These are phyloP conservation scores for Stratiolaelaps scimitus DNA, from an alignment of 1,140 invertebrate genomes.

Conservation along the genomic window DNA sequence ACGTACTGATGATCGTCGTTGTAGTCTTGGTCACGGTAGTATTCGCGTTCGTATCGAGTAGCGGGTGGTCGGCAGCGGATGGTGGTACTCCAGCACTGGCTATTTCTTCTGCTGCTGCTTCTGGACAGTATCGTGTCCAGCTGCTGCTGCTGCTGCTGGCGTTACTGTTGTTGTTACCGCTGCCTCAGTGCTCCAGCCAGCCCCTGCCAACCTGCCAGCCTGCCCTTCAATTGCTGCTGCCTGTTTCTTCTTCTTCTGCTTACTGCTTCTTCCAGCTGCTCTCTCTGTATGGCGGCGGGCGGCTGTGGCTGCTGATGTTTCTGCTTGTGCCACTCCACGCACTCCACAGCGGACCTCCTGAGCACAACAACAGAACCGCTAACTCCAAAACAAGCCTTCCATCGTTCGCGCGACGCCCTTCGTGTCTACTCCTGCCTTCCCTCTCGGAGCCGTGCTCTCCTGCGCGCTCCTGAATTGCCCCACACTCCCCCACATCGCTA, in stretches of 20 bases:
- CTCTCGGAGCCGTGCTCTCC: slow-evolving; percentile 22
- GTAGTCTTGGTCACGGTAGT: too few relatives aligned
- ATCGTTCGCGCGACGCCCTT: slow-evolving; percentile 22
- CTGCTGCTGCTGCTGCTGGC: too few relatives aligned
- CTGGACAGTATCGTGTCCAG: too few relatives aligned
- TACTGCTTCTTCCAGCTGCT: slow-evolving; percentile 13
- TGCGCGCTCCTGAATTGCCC: slow-evolving; percentile 20
- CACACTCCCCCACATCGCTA: neutral
- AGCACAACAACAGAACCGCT: slow-evolving; percentile 28
- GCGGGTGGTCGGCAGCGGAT: too few relatives aligned
- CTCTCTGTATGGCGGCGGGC: neutral
- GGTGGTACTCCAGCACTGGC: too few relatives aligned
- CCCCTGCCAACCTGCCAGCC: too few relatives aligned
- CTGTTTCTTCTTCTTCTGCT: slow-evolving; percentile 5
- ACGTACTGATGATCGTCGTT: too few relatives aligned
- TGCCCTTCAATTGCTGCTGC: neutral
- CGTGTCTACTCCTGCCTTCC: slow-evolving; percentile 20
- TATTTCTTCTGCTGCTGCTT: too few relatives aligned
- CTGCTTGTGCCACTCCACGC: slow-evolving; percentile 11
- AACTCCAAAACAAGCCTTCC: slow-evolving; percentile 27
- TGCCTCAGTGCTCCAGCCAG: too few relatives aligned
- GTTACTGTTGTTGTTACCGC: too few relatives aligned
- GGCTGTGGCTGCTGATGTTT: slow-evolving; percentile 1
- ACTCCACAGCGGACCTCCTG: slow-evolving; percentile 28
- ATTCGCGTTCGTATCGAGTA: too few relatives aligned